These are phyloP conservation scores for Phenganax subtilis DNA, from an alignment of 92 coral and sea anemone species.

Conservation along the genomic window DNA sequence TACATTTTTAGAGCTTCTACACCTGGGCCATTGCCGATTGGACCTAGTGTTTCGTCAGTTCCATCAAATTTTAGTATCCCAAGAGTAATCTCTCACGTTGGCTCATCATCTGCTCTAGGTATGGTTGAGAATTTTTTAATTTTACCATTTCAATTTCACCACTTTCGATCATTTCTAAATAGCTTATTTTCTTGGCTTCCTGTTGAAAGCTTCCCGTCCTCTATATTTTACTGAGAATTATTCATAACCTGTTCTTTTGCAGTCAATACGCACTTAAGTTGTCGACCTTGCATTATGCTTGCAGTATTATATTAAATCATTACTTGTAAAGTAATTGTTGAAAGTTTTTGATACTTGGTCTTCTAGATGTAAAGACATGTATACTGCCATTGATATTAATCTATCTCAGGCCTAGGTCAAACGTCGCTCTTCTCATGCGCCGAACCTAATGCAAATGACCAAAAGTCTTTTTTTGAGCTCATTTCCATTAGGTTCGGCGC, in stretches of 20 bases:
- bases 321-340: neutral
- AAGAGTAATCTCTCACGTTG: slow-evolving; percentile 34
- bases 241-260: neutral
- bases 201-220: no score
- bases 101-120: slow-evolving; percentile 24
- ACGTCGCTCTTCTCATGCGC: no score
- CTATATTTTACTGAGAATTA: no score
- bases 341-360: no score
- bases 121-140: neutral
- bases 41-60: slow-evolving; percentile 14
- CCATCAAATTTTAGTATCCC: slow-evolving; percentile 34
- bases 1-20: slow-evolving; percentile 16
- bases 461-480: no score
- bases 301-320: neutral
- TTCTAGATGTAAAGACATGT: no score
- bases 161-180: neutral
- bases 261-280: neutral
- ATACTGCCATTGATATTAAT: no score
- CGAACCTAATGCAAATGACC: no score
- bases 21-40: slow-evolving; percentile 18
- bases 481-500: no score
- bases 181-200: neutral
- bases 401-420: no score
- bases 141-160: no score
- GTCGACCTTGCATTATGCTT: neutral